Base-by-base conservation (phyloP, 2,888 invertebrate genomes). In the Reticulitermes lucifugus region DNA sequence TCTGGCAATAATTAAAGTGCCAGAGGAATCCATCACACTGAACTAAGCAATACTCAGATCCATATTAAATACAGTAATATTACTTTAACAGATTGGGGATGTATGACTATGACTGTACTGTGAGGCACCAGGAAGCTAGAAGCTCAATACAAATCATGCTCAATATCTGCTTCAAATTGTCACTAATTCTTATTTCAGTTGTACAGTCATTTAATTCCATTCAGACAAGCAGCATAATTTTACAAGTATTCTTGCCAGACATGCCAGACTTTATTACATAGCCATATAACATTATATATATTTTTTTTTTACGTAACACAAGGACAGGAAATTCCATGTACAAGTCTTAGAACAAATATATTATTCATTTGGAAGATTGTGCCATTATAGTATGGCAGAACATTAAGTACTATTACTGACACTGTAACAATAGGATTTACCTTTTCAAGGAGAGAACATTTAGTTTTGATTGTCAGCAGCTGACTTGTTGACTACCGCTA, bases 251-350 rank as follows among this genome's bases (percentile, higher is more conserved):
- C 9, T 25, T 25, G 25, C 25, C 25, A 25, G 25, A 79, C 25
- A 79, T 46, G 46, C 79, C 79, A 79, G 46, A 79, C 29, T n/a
- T 65, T 65, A 65, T 18, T 55, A n/a, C 73, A 77, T 5, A 43
- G 43, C 75, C 43, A 75, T 43, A 75, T 75, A n/a, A 46, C 46
- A 46, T n/a, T 46, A 21, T 25, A 25, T 25, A 25, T 25, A 25
- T 25, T 25, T 25, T 25, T 1, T 21, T 55, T 55, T 55, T 35
- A 65, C 35, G 35, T 81, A 70, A 70, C 81, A 81, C 81, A 81
- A 81, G 81, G 70, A 81, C 81, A 81, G 81, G 81, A 46, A 29
- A 70, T 81, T 43, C 41, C 70, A 70, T 79, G 6, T 21, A 77
- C 22, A 35, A 73, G 41, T 21, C 60, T 22, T 65, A 65, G n/a